Evolutionary conservation across 2,797 vertebrate genomes (phyloP).

Genomic region (Halcyon smyrnensis): DNA sequence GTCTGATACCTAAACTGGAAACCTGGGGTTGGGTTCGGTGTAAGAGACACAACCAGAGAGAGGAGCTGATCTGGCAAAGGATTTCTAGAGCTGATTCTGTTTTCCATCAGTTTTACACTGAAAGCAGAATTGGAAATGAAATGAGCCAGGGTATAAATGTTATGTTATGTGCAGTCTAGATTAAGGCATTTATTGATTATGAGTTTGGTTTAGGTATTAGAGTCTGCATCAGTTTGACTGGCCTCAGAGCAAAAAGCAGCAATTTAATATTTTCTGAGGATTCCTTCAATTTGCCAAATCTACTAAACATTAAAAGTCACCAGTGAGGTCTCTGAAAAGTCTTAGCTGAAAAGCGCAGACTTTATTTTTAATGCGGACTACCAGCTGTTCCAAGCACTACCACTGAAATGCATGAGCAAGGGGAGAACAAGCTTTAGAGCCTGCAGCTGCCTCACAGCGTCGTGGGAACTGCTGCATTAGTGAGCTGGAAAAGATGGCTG

Average conservation of each 20-base stretch:
- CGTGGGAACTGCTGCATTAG: background rate
- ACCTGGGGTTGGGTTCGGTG: background rate
- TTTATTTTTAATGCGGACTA: slow-evolving; percentile 3
- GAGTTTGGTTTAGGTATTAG: slow-evolving; percentile 57
- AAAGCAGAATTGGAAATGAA: background rate
- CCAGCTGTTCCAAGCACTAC: background rate
- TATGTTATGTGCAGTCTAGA: background rate
- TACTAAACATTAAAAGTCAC: slow-evolving; percentile 17
- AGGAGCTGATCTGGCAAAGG: background rate
- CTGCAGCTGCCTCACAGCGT: background rate
- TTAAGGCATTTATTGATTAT: slow-evolving; percentile 20
- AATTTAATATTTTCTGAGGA: slow-evolving; percentile 59
- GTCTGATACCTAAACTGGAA: background rate
- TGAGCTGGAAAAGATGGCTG: background rate
- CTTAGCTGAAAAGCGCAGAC: background rate
- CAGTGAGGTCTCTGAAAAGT: background rate
- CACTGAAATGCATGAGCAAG: rapidly evolving
- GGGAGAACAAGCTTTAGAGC: background rate
- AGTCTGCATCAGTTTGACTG: slow-evolving; percentile 20
- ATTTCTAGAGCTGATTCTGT: background rate
- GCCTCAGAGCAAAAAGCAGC: slow-evolving; percentile 48
- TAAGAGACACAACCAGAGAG: background rate
- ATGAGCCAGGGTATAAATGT: background rate
- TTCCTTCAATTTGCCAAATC: slow-evolving; percentile 33
- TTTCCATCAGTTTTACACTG: background rate